Evolutionary conservation across 2,113 vertebrate species (phyloP), one percentile per base, ranked within the genome.

Genomic region (Paraplagusia blochii): DNA sequence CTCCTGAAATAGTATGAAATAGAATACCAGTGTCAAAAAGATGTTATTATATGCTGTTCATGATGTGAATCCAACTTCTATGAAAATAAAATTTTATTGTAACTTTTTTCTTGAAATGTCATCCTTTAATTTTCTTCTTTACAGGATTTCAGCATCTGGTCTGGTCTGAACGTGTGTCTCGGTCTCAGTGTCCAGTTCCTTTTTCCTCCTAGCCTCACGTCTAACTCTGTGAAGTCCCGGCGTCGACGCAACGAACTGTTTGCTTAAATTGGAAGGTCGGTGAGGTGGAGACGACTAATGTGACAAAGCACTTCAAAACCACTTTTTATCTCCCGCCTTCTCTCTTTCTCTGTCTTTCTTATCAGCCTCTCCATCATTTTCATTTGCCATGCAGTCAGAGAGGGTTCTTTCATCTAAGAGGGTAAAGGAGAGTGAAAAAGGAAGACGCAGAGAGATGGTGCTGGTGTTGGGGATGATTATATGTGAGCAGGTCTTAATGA

Each of bases 261-360:
- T 86, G 78, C 72, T 66, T 75, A 86, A 86, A 84, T 74, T 71
- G 63, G 66, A 80, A 75, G 79, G 81, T 88, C 81, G 74, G 76
- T 15, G 35, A 53, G 60, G 69, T 60, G 71, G 60, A 63, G 62
- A 47, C 22, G 15, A 66, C 75, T 85, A 84, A 88, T 82, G 72
- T 77, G 63, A 72, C 81, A 34, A 84, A 82, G 76, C 83, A 87
- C 87, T 87, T 87, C 84, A 85, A 81, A 84, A 83, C 53, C 80
- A 85, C 77, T 86, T 86, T 86, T 85, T 83, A 87, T 88, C 69
- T 81, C 74, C 84, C 64, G 57, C 74, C 65, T 59, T 67, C 72
- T 69, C 80, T 75, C 71, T 71, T 61, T 58, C 22, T 65, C 71
- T 68, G 79, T 74, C 66, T 72, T 66, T 77, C 78, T 73, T 79